Evolutionary conservation across 1,140 invertebrate species (phyloP).

Genomic region (Heliconius hermathena): DNA sequence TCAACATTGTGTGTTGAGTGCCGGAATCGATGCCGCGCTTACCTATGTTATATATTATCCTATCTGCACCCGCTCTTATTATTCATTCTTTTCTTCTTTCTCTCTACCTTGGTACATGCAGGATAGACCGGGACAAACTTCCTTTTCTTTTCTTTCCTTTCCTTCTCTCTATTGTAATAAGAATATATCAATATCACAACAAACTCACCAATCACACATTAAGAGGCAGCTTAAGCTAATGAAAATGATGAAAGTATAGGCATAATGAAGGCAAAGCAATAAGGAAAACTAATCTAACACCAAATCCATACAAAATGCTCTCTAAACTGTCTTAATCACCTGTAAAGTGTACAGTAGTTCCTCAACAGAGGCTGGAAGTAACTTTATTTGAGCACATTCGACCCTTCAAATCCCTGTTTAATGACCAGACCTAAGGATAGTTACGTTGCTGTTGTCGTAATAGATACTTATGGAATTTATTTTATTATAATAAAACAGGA

Average conservation of each 20-base stretch:
- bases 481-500: background rate
- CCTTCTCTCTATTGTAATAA: too few relatives aligned
- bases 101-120: background rate
- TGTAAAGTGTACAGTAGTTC: conserved; percentile 49
- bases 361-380: conserved; percentile 61
- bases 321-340: conserved; percentile 58
- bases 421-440: conserved; percentile 64
- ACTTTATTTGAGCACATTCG: conserved; percentile 75
- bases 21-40: background rate
- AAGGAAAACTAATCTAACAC: conserved; percentile 36
- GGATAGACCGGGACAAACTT: background rate
- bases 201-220: too few relatives aligned
- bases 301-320: conserved; percentile 35
- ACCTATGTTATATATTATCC: too few relatives aligned
- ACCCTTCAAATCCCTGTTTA: conserved; percentile 79
- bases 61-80: too few relatives aligned
- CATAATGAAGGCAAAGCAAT: conserved; percentile 22
- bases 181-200: too few relatives aligned
- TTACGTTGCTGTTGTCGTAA: conserved; percentile 42
- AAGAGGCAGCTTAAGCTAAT: background rate
- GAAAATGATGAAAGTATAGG: background rate
- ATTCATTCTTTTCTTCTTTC: background rate
- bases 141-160: too few relatives aligned
- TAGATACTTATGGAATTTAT: conserved; percentile 31
- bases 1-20: background rate